Evolutionary conservation across 2,888 invertebrate species (phyloP).

Genomic region (Acanthococcus lagerstroemiae): DNA sequence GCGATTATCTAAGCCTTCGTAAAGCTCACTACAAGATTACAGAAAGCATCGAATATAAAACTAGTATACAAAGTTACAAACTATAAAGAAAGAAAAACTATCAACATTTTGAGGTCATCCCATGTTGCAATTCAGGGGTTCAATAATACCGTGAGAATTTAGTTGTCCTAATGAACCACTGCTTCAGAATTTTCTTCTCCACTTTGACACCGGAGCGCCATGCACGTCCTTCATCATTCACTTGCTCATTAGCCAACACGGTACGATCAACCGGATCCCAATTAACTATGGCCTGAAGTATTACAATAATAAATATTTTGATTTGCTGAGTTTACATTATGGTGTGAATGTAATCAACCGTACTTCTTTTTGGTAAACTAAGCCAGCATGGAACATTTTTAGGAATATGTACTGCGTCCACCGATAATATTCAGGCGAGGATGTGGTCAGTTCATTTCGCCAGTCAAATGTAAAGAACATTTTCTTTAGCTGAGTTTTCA

Average conservation of each 20-base stretch:
- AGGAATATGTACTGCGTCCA: conserved; percentile 96
- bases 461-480: conserved; percentile 87
- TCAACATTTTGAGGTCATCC: no score
- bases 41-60: no score
- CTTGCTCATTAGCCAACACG: conserved; percentile 95
- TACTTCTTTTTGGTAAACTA: conserved; percentile 78
- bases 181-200: conserved; percentile 74
- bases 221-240: conserved; percentile 77
- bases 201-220: conserved; percentile 96
- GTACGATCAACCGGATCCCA: conserved; percentile 99
- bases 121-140: no score
- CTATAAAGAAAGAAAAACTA: background rate
- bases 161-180: conserved; percentile 93
- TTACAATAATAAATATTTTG: no score
- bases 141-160: conserved; percentile 64
- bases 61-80: no score
- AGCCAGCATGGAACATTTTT: conserved; percentile 68
- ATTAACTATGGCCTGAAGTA: conserved; percentile 71
- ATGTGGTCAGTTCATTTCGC: conserved; percentile 80
- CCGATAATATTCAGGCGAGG: conserved; percentile 75
- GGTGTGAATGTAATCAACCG: no score
- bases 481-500: conserved; percentile 65
- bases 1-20: conserved; percentile 57
- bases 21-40: no score
- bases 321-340: no score